Percentiles rank a stretch among this genome's conserved stretches.
Conservation (phyloP, 2,797 vertebrate species). For the Acipenser ruthenus region DNA sequence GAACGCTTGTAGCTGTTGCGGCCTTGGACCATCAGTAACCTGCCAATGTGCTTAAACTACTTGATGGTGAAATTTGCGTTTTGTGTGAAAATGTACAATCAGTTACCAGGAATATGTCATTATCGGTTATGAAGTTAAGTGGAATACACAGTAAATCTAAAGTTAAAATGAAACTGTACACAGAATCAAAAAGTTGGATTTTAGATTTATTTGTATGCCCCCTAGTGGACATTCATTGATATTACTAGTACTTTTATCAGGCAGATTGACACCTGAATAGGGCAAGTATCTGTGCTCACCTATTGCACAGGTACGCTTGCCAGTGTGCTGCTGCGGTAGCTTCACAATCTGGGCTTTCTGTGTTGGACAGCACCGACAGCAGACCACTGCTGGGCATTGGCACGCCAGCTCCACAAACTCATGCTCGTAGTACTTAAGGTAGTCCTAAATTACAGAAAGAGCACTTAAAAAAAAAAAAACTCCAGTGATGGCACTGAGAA, state of each 20-base stretch:
- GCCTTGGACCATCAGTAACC: conserved; percentile 92
- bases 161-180: too few relatives aligned
- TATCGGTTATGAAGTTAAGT: too few relatives aligned
- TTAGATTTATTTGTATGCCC: too few relatives aligned
- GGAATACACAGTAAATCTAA: too few relatives aligned
- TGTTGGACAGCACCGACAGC: conserved; percentile 92
- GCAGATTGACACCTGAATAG: too few relatives aligned
- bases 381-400: conserved; percentile 92
- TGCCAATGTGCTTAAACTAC: conserved; percentile 87
- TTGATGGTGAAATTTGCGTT: conserved; percentile 75
- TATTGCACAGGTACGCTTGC: conserved; percentile 84
- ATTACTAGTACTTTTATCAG: too few relatives aligned
- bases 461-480: too few relatives aligned
- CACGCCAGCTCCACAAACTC: conserved; percentile 93
- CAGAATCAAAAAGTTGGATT: too few relatives aligned
- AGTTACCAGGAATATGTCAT: too few relatives aligned
- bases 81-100: too few relatives aligned
- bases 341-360: conserved; percentile 90
- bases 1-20: conserved; percentile 98
- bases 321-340: conserved; percentile 81
- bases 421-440: conserved; percentile 88
- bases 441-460: conserved; percentile 58
- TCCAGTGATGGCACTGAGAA: too few relatives aligned
- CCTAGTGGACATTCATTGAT: too few relatives aligned
- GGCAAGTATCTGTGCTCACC: conserved; percentile 50